Conservation (phyloP, 2,113 vertebrate genomes). For the Rhinoptilus africanus region DNA sequence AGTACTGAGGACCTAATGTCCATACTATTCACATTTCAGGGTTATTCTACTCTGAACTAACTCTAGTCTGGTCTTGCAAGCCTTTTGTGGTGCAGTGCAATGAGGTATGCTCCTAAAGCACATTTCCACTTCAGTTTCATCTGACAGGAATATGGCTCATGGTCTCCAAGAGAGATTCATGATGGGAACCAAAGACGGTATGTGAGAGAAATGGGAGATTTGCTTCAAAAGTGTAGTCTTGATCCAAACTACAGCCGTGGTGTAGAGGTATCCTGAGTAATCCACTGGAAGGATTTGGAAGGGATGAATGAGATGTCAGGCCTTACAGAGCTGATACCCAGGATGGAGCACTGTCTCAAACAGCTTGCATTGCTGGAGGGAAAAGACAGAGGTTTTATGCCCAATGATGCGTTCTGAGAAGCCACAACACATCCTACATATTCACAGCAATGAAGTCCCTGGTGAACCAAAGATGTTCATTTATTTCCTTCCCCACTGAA, state of each 20-base stretch:
- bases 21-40: not conserved
- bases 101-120: not conserved
- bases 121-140: not conserved
- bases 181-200: not conserved
- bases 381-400: not conserved
- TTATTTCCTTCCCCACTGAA: not conserved
- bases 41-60: not conserved
- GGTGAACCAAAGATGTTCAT: not conserved
- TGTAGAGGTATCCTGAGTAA: not conserved
- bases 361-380: not conserved
- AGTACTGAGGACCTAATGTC: not conserved
- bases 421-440: not conserved
- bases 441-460: not conserved
- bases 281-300: not conserved
- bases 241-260: not conserved
- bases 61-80: not conserved
- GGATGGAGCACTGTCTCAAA: not conserved
- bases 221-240: not conserved
- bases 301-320: not conserved
- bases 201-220: not conserved
- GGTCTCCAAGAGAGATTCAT: not conserved
- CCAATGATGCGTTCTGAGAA: not conserved
- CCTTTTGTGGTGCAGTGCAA: not conserved
- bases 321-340: not conserved
- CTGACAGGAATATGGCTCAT: not conserved